Conservation (phyloP, 1,140 invertebrate genomes). For the Drosophila pseudoobscura region DNA sequence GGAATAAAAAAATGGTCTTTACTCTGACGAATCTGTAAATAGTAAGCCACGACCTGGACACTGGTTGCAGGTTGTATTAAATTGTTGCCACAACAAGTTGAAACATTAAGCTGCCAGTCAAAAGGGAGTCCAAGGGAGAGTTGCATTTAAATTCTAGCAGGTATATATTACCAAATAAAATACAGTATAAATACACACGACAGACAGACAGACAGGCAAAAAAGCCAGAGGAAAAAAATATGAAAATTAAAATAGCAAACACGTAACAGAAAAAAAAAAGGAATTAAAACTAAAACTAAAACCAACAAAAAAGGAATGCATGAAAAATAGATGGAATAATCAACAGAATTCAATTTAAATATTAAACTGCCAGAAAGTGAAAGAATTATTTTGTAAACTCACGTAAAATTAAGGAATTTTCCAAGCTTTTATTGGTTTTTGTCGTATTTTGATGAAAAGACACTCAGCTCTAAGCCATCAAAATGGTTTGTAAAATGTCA, state of each 20-base stretch:
- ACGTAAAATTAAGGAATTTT: slow-evolving; percentile 3
- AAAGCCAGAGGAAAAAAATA: slow-evolving; percentile 10
- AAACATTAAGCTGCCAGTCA: slow-evolving; percentile 42
- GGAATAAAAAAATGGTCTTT: not conserved
- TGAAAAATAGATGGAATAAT: slow-evolving; percentile 20
- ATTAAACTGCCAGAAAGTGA: slow-evolving; percentile 14
- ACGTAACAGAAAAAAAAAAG: slow-evolving; percentile 29
- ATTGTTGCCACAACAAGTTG: slow-evolving; percentile 32
- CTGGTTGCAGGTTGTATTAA: slow-evolving; percentile 18
- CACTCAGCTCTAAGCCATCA: slow-evolving; percentile 13
- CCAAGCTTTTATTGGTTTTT: not conserved
- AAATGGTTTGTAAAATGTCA: slow-evolving; percentile 21
- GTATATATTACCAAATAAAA: slow-evolving; percentile 2
- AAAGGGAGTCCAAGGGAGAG: slow-evolving; percentile 41
- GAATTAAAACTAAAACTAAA: slow-evolving; percentile 4
- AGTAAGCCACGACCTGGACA: slow-evolving; percentile 13
- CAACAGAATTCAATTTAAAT: slow-evolving; percentile 38
- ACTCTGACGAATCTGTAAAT: slow-evolving; percentile 42
- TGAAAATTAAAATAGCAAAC: slow-evolving; percentile 34
- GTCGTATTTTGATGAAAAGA: slow-evolving; percentile 1
- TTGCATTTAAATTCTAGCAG: slow-evolving; percentile 39
- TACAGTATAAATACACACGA: slow-evolving; percentile 27
- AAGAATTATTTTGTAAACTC: slow-evolving; percentile 8
- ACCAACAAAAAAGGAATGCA: slow-evolving; percentile 29
- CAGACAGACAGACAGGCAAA: slow-evolving; percentile 1